Percentiles rank a stretch among this genome's conserved stretches.
Conservation (phyloP, 2,797 vertebrate species). For the Tapera naevia region DNA sequence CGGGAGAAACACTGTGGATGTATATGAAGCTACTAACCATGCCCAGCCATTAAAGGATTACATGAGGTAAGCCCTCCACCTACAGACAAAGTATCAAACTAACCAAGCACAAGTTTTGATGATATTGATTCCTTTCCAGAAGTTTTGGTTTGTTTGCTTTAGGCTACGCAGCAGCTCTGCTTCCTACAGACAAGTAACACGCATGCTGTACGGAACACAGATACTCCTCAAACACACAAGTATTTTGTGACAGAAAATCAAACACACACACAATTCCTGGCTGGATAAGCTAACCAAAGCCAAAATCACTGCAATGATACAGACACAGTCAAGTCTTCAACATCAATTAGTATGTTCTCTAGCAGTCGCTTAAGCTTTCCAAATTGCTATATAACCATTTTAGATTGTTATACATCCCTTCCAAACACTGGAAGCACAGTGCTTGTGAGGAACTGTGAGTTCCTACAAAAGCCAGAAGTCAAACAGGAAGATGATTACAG, state of each 20-base stretch:
- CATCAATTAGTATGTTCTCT: background rate
- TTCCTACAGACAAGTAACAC: background rate
- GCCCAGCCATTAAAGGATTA: background rate
- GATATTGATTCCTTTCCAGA: background rate
- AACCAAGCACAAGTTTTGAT: background rate
- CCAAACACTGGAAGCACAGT: background rate
- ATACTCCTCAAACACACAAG: background rate
- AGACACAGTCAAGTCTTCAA: rapidly evolving
- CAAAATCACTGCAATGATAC: background rate
- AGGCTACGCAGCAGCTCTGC: background rate
- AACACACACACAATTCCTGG: background rate
- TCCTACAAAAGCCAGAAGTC: background rate
- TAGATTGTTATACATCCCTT: background rate
- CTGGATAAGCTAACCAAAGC: background rate
- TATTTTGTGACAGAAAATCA: background rate
- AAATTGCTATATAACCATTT: background rate
- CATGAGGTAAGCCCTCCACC: background rate
- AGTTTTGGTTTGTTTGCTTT: background rate
- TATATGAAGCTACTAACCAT: background rate
- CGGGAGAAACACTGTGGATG: background rate
- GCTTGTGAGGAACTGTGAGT: background rate
- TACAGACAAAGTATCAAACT: background rate
- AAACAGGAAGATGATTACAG: background rate
- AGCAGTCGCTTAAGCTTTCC: background rate
- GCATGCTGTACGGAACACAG: background rate